Evolutionary conservation across 2,888 invertebrate species (phyloP).

Genomic region (Junonia oenone): DNA sequence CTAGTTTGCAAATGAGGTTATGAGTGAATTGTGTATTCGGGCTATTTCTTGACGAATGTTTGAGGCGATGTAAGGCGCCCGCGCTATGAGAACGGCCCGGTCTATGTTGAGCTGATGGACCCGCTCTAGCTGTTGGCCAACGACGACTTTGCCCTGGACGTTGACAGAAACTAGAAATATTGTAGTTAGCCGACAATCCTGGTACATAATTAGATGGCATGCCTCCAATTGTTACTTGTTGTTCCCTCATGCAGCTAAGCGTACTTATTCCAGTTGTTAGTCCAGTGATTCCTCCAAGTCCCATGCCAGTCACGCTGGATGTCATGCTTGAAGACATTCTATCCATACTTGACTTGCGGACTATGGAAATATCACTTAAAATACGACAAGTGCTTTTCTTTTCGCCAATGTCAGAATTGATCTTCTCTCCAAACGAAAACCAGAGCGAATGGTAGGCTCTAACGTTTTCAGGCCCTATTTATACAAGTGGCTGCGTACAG

Average conservation of each 20-base stretch:
- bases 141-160: slow-evolving; percentile 73
- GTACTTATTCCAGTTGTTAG: slow-evolving; percentile 67
- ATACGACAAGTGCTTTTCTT: slow-evolving; percentile 17
- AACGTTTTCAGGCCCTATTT: slow-evolving; percentile 44
- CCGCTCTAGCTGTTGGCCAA: slow-evolving; percentile 71
- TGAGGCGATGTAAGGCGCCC: slow-evolving; percentile 67
- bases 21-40: slow-evolving; percentile 72
- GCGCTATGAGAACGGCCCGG: slow-evolving; percentile 72
- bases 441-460: slow-evolving; percentile 66
- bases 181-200: slow-evolving; percentile 71
- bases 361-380: slow-evolving; percentile 48
- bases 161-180: slow-evolving; percentile 74
- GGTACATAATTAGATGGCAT: slow-evolving; percentile 77
- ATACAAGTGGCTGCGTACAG: slow-evolving; percentile 42
- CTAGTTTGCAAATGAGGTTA: slow-evolving; percentile 72
- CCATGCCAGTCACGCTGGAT: slow-evolving; percentile 76
- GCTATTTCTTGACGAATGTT: slow-evolving; percentile 68
- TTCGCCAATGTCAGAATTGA: slow-evolving; percentile 41
- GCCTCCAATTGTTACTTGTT: slow-evolving; percentile 71
- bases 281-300: slow-evolving; percentile 69
- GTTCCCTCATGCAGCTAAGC: slow-evolving; percentile 68
- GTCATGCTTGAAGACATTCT: slow-evolving; percentile 77
- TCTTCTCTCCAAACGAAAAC: slow-evolving; percentile 62
- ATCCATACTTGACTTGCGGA: slow-evolving; percentile 69
- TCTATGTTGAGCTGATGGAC: slow-evolving; percentile 71